These are phyloP conservation scores for Drosophila buzzatii DNA, from an alignment of 2,888 invertebrate genomes.

Conservation along the genomic window DNA sequence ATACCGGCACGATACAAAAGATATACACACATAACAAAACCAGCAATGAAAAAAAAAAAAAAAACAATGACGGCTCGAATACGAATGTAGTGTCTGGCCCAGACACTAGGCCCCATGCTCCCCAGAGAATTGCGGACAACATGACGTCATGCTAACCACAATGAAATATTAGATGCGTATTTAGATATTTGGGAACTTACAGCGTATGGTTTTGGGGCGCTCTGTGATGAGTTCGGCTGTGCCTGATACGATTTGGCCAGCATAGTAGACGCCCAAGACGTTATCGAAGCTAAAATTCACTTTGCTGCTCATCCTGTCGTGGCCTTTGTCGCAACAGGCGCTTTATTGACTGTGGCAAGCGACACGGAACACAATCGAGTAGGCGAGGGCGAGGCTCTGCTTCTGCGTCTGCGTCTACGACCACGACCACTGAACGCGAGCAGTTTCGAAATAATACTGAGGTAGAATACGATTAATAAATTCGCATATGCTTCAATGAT, in stretches of 20 bases:
- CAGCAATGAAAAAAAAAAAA: conserved; percentile 28
- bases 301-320: conserved; percentile 81
- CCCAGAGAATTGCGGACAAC: neutral
- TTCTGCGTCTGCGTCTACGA: conserved; percentile 14
- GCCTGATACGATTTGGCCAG: conserved; percentile 83
- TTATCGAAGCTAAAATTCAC: conserved; percentile 83
- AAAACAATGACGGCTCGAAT: conserved; percentile 53
- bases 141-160: conserved; percentile 65
- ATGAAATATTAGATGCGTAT: conserved; percentile 37
- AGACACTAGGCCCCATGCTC: conserved; percentile 4
- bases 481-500: neutral
- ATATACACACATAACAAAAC: conserved; percentile 31
- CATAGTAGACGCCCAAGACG: conserved; percentile 83
- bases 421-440: conserved; percentile 43
- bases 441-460: conserved; percentile 65
- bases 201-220: conserved; percentile 84
- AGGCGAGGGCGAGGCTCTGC: too few relatives aligned
- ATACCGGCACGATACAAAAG: conserved; percentile 53
- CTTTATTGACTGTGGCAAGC: conserved; percentile 29
- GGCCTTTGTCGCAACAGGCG: conserved; percentile 41
- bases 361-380: conserved; percentile 17
- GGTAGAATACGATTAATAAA: conserved; percentile 33
- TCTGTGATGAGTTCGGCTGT: conserved; percentile 83
- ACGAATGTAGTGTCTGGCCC: conserved; percentile 34
- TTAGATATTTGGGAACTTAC: conserved; percentile 69